Evolutionary conservation across 2,113 vertebrate genomes (phyloP).

Genomic region (Cervus canadensis): DNA sequence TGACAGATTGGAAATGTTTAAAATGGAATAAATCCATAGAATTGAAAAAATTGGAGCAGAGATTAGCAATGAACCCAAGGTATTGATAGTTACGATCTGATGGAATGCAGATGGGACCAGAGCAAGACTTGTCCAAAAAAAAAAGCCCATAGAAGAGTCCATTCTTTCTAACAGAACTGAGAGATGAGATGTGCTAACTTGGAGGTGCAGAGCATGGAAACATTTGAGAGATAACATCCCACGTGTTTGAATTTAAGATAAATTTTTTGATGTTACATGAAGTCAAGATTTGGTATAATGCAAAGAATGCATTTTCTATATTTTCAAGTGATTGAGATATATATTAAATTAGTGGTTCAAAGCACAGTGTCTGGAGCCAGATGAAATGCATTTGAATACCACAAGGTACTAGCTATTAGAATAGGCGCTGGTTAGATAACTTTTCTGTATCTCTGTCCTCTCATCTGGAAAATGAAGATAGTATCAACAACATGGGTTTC

Average conservation of each 20-base stretch:
- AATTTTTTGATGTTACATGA: not conserved
- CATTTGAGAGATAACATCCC: not conserved
- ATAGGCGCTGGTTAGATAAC: not conserved
- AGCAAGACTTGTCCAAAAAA: not conserved
- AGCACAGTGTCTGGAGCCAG: not conserved
- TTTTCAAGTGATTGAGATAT: not conserved
- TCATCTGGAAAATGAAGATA: not conserved
- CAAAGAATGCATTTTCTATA: not conserved
- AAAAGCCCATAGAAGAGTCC: not conserved
- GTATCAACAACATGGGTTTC: not conserved
- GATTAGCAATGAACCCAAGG: not conserved
- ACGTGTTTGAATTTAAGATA: not conserved
- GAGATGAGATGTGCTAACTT: not conserved
- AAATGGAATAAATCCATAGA: not conserved
- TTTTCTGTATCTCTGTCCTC: not conserved
- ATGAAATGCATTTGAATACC: not conserved
- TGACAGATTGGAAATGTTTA: not conserved
- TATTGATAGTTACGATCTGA: not conserved
- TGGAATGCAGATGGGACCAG: not conserved
- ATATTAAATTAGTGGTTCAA: not conserved
- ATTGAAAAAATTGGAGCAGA: not conserved
- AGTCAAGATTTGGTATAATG: not conserved
- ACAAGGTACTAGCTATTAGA: not conserved
- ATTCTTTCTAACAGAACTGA: not conserved
- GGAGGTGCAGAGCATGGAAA: not conserved